Percentiles rank a stretch among this genome's conserved stretches.
Evolutionary conservation across 2,797 vertebrate species (phyloP).

Genomic region (Lophura swinhoii): DNA sequence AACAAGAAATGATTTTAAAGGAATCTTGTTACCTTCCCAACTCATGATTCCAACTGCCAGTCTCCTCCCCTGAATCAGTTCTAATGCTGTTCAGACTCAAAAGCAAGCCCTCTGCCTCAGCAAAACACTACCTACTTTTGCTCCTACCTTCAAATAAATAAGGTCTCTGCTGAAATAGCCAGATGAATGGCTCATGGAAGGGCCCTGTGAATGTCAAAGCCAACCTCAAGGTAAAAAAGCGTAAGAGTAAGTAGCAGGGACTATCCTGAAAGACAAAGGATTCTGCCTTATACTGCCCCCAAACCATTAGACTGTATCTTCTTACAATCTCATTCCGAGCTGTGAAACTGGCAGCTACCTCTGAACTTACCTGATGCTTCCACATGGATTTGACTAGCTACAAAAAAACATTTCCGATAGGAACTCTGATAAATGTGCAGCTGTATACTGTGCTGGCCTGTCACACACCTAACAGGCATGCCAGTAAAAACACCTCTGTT

Average conservation of each 20-base stretch:
- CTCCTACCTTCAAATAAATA: background rate
- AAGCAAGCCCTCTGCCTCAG: background rate
- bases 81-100: background rate
- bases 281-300: background rate
- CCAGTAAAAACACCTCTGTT: background rate
- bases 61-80: background rate
- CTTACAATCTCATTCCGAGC: background rate
- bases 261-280: background rate
- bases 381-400: background rate
- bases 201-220: background rate
- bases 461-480: fast-evolving
- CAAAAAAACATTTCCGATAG: background rate
- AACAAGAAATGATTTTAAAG: background rate
- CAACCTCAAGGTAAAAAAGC: background rate
- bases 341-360: background rate
- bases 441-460: background rate
- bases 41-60: background rate
- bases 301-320: background rate
- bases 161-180: background rate
- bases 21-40: fast-evolving
- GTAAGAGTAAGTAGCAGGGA: background rate
- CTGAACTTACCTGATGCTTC: background rate
- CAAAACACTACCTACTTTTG: background rate
- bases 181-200: background rate
- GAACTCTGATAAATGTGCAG: background rate